Conservation (phyloP, 2,113 vertebrate genomes). For the Labeo catla region DNA sequence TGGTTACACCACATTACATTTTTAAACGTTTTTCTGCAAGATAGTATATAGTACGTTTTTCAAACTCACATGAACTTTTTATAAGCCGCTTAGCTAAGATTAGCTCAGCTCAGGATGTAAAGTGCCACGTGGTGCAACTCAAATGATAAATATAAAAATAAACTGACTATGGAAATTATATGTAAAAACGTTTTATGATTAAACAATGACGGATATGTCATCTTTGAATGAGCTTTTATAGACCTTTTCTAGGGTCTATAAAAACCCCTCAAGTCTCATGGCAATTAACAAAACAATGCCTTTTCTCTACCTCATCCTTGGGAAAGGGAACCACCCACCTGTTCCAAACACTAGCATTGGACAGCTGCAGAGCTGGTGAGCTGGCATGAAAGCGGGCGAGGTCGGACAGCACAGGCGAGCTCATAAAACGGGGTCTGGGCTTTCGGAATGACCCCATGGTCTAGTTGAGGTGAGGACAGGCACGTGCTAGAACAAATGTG, state of each 20-base stretch:
- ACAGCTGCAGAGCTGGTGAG: constrained; percentile 77
- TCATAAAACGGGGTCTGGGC: constrained; percentile 89
- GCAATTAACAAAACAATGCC: neutral
- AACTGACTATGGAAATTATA: neutral
- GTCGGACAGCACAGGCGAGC: constrained; percentile 92
- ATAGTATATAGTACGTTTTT: neutral
- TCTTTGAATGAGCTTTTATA: neutral
- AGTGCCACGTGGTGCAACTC: neutral
- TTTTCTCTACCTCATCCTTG: neutral
- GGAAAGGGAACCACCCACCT: constrained; percentile 74
- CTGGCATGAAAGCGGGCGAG: constrained; percentile 82
- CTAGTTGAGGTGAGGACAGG: constrained; percentile 12
- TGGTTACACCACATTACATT: neutral
- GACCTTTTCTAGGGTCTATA: neutral
- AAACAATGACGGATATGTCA: neutral
- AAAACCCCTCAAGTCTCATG: neutral
- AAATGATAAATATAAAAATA: neutral
- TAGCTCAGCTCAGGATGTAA: neutral
- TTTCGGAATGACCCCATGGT: constrained; percentile 77
- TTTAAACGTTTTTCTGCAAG: neutral
- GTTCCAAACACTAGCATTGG: constrained; percentile 92
- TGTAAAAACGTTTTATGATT: neutral
- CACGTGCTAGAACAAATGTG: constrained; percentile 11
- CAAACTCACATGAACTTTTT: neutral
- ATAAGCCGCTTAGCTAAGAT: neutral